These are phyloP conservation scores for Tipula vernalis DNA, from an alignment of 2,888 invertebrate genomes.

Conservation along the genomic window DNA sequence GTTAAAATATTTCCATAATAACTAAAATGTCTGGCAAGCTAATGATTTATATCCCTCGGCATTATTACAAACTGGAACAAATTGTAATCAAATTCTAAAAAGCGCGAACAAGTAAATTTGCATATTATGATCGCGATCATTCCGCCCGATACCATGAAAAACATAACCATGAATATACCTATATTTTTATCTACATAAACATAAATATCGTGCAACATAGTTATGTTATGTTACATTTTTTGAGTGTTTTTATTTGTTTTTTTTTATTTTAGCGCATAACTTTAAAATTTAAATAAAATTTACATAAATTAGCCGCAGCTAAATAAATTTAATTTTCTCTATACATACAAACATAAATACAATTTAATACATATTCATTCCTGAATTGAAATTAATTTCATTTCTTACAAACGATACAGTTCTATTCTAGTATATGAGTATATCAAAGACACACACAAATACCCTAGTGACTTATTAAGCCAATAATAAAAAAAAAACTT, in stretches of 20 bases:
- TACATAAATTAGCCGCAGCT: not conserved
- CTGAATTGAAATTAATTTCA: not conserved
- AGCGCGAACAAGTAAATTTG: not conserved
- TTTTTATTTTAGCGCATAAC: not conserved
- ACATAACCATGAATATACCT: not conserved
- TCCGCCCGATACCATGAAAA: not conserved
- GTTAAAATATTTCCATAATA: too few species aligned
- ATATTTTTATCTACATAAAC: not conserved
- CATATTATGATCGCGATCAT: not conserved
- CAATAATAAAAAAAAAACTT: not conserved
- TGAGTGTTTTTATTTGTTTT: not conserved
- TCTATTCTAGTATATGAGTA: not conserved
- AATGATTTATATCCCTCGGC: not conserved
- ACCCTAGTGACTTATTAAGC: not conserved
- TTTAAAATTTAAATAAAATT: not conserved
- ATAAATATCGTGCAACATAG: not conserved
- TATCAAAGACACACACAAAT: not conserved
- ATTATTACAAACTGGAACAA: not conserved
- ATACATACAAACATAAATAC: not conserved
- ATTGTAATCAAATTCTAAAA: not conserved
- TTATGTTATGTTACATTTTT: not conserved
- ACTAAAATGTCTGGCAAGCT: not conserved
- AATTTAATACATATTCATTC: not conserved
- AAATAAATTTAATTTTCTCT: not conserved
- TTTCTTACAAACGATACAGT: not conserved